phyloP scores from a whole-genome alignment of 2,888 invertebrate species.

The Perizoma affinitatum region DNA sequence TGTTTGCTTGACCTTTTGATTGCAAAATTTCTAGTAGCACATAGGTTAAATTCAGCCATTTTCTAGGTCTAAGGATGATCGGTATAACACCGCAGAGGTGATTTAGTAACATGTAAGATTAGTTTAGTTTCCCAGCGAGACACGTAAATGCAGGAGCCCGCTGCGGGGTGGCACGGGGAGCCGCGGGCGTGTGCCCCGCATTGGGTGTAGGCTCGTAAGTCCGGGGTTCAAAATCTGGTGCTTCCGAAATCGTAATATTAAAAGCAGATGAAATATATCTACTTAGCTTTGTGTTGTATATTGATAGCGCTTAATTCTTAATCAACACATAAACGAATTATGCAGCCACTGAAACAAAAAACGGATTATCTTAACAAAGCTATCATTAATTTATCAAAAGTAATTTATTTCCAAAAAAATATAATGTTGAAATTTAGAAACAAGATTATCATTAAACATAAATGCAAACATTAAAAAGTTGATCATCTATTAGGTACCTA shows the following conservation, averaged over 20 bases:
- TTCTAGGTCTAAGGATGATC: slow-evolving; percentile 6
- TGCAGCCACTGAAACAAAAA: slow-evolving; percentile 89
- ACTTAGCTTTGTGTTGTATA: slow-evolving; percentile 12
- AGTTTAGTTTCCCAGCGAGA: slow-evolving; percentile 33
- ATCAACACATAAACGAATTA: slow-evolving; percentile 72
- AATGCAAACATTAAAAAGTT: too few species aligned
- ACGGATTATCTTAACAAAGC: slow-evolving; percentile 9
- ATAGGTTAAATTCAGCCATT: neutral
- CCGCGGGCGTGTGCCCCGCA: neutral
- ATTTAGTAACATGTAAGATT: slow-evolving; percentile 10
- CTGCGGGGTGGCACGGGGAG: neutral
- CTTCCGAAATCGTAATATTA: slow-evolving; percentile 30
- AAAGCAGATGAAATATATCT: slow-evolving; percentile 14
- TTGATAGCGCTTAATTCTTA: slow-evolving; percentile 8
- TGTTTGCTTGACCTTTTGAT: too few species aligned
- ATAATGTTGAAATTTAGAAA: too few species aligned
- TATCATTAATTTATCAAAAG: too few species aligned
- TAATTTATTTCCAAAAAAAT: too few species aligned
- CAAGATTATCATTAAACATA: too few species aligned
- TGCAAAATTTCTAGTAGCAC: too few species aligned
- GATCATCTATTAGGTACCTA: too few species aligned
- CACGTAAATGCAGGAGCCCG: slow-evolving; percentile 20
- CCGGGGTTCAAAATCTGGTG: slow-evolving; percentile 37
- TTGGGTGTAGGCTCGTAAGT: slow-evolving; percentile 8
- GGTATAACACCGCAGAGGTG: neutral